Percentiles rank a stretch among this genome's conserved stretches.
These are phyloP conservation scores for Meloidogyne hapla DNA, from an alignment of 1,140 invertebrate genomes.

Conservation along the genomic window DNA sequence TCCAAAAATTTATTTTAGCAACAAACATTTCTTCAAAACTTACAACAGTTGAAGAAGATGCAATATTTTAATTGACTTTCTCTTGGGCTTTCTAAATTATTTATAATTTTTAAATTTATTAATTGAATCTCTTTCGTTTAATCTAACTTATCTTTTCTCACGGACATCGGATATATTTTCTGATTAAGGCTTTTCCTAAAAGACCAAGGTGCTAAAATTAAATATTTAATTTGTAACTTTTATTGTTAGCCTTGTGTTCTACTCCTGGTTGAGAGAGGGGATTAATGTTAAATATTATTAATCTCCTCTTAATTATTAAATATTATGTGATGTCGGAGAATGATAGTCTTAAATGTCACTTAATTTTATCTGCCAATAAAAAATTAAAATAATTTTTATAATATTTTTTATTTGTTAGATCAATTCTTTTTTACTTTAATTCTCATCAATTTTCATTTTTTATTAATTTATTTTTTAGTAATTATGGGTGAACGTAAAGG, in stretches of 20 bases:
- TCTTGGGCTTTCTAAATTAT: conserved; percentile 14
- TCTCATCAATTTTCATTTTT: conserved; percentile 16
- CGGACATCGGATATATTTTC: no score
- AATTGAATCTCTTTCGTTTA: not conserved
- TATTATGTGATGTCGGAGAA: no score
- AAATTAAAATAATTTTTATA: not conserved
- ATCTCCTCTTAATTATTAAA: no score
- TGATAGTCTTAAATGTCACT: no score
- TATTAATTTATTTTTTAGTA: conserved; percentile 9
- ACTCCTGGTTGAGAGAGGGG: no score
- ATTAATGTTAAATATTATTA: no score
- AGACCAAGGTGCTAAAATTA: no score
- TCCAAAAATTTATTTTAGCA: conserved; percentile 27
- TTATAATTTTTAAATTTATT: conserved; percentile 9
- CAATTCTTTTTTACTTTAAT: not conserved
- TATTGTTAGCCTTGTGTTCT: no score
- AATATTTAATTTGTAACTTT: no score
- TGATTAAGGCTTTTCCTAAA: no score
- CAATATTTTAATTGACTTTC: not conserved
- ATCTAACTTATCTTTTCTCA: not conserved
- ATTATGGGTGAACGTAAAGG: conserved; percentile 88
- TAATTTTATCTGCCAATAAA: not conserved
- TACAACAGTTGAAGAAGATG: conserved; percentile 28
- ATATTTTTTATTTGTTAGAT: not conserved
- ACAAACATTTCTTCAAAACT: conserved; percentile 1